A percentile compares a stretch with the other conserved stretches of the same genome.
Conservation (phyloP, 1,140 invertebrate species). For the Bemisia tabaci region DNA sequence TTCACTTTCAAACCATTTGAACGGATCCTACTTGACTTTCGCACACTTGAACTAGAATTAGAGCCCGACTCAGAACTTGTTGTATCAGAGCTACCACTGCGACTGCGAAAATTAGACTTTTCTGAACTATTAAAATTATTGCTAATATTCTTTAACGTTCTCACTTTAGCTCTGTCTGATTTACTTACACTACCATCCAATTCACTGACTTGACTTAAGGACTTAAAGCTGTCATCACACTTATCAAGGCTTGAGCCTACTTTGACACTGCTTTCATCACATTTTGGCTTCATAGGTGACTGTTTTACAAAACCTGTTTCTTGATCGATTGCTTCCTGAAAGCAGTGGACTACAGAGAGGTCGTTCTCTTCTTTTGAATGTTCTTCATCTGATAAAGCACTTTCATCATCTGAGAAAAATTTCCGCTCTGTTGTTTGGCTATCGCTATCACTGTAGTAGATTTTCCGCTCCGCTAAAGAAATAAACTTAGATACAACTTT, state of each 20-base stretch:
- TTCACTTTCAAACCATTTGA: conserved; percentile 2
- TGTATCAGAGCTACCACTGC: conserved; percentile 33
- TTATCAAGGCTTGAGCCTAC: too few species aligned
- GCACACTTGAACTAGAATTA: conserved; percentile 31
- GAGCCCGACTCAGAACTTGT: conserved; percentile 33
- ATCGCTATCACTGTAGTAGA: not conserved
- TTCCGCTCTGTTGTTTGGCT: not conserved
- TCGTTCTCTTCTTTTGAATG: not conserved
- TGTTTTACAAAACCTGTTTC: not conserved
- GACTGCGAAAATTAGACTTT: conserved; percentile 20
- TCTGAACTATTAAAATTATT: conserved; percentile 15
- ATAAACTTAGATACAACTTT: not conserved
- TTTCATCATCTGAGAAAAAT: not conserved
- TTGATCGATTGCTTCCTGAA: not conserved
- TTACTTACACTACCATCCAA: not conserved
- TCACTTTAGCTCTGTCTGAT: not conserved
- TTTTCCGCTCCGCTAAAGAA: not conserved
- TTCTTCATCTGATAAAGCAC: not conserved
- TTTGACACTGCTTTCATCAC: too few species aligned
- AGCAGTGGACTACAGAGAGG: not conserved
- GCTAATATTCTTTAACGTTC: not conserved
- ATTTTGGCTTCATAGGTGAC: too few species aligned
- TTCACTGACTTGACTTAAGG: too few species aligned
- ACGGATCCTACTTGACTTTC: conserved; percentile 33
- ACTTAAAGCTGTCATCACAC: too few species aligned